Evolutionary conservation across 2,888 invertebrate species (phyloP), one percentile per base, ranked within the genome.

Genomic region (Melanophora roralis): DNA sequence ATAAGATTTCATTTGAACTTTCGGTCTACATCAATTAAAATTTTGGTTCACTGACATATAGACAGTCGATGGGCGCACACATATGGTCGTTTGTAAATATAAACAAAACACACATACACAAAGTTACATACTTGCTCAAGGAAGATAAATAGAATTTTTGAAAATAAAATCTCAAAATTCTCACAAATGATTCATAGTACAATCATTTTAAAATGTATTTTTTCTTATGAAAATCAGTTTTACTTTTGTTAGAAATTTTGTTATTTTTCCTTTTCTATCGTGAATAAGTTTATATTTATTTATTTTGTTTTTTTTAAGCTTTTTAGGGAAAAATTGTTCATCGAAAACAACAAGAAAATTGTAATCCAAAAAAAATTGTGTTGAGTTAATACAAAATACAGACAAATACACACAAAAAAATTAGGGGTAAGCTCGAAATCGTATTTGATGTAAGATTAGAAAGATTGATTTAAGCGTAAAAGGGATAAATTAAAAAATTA

Each of bases 181-280:
- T 65, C 36, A 32, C 12, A 27, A 21, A 67, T 79, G 79, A 79
- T 51, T 79, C 79, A 78, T 74, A 16, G 12, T 23, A 65, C 45
- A 65, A 47, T 65, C 59, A 69, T 74, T 79, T 79, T 78, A 74
- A 69, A 68, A 74, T 78, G 69, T 69, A 65, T 16, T 38, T 67
- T 62, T 1, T 3, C 23, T 23, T 11, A 27, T 5, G 3, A 49
- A 40, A 53, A 32, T 23, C 51, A 36, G 14, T 21, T 68, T 32
- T 57, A 23, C 21, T 45, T 34, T 32, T 32, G 23, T 55, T 23
- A 12, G 9, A 47, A 38, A 49, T 34, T 27, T 47, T 19, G 11
- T 60, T n/a, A 12, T 1, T 51, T 51, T 27, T 27, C 51, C 19
- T 14, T 2, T 23, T 67, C 32, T 45, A 1, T 47, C 47, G 27